Percentiles rank a stretch among this genome's conserved stretches.
Conservation (phyloP, 2,888 invertebrate genomes). For the Megamerina dolium region DNA sequence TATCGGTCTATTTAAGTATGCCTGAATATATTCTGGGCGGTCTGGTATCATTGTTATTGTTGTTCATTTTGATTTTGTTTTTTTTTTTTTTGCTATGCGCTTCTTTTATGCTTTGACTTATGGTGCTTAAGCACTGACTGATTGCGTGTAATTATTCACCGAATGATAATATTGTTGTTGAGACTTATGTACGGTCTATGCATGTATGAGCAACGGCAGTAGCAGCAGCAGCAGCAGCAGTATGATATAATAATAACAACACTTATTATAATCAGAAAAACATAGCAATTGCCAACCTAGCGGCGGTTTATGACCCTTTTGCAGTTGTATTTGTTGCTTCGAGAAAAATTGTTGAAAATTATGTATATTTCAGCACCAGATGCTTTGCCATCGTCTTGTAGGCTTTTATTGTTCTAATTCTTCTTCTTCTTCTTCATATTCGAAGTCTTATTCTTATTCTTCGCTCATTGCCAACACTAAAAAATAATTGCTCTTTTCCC, state of each 20-base stretch:
- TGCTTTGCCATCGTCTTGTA: constrained; percentile 12
- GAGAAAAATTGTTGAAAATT: not conserved
- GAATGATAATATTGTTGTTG: constrained; percentile 34
- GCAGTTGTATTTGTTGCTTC: not conserved
- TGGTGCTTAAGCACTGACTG: constrained; percentile 41
- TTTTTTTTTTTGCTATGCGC: too few species aligned
- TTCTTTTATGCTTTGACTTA: constrained; percentile 28
- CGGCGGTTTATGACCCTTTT: constrained; percentile 5
- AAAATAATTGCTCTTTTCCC: too few species aligned
- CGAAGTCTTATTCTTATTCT: not conserved
- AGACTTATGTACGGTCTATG: constrained; percentile 20
- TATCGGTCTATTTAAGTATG: too few species aligned
- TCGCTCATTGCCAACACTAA: not conserved
- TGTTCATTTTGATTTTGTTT: too few species aligned
- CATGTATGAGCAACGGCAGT: constrained; percentile 10
- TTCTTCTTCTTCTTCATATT: constrained; percentile 5
- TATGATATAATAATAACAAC: too few species aligned
- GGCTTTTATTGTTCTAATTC: constrained; percentile 8
- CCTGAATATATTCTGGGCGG: too few species aligned
- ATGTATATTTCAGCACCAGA: too few species aligned
- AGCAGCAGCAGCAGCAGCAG: constrained; percentile 4
- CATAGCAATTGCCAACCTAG: too few species aligned
- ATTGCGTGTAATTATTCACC: constrained; percentile 44
- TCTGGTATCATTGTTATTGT: too few species aligned
- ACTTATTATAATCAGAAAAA: too few species aligned